Evolutionary conservation across 2,797 vertebrate genomes (phyloP), one percentile per base, ranked within the genome.

Genomic region (Eospalax fontanierii): DNA sequence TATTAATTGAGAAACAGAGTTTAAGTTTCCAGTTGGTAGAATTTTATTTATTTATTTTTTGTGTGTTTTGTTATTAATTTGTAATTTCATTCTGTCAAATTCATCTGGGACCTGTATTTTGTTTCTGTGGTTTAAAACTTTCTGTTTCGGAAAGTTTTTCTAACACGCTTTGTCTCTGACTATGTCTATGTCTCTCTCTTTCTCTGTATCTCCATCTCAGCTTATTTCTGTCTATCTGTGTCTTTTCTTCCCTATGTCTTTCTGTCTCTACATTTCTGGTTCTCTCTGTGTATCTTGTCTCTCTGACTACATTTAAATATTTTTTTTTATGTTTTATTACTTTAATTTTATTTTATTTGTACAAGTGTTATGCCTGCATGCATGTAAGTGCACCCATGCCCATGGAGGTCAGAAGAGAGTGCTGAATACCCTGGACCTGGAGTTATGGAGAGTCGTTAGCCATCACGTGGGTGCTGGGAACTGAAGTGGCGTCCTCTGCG

Each of bases 1-100:
- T 81, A n/a, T 35, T 16, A 91, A 65, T 38, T 75, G 68, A 81
- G 74, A 63, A 78, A 65, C n/a, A 50, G 9, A 35, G 59, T 93
- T 40, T 74, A 76, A 16, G 18, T 65, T 74, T 89, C 40, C 35
- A n/a, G 40, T 9, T 66, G 28, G 9, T 59, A 46, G 59, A 12
- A 33, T 87, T 57, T 85, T 81, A 11, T 84, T 71, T 38, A 4
- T 61, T 73, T 40, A 28, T 82, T 61, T 59, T 81, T n/a, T 76
- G 33, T 14, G 10, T 73, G 30, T 87, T 95, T 90, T n/a, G 76
- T 33, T 82, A 76, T 91, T 71, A 54, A 65, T 87, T 84, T 89
- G 28, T 83, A 78, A 59, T 71, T 81, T 78, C 38, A 2, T 74
- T 92, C 7, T 73, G 35, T 66, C 19, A 50, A 1, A 68, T 70